Base-by-base conservation (phyloP, 1,140 invertebrate species). In the Tetramorium alpestre region DNA sequence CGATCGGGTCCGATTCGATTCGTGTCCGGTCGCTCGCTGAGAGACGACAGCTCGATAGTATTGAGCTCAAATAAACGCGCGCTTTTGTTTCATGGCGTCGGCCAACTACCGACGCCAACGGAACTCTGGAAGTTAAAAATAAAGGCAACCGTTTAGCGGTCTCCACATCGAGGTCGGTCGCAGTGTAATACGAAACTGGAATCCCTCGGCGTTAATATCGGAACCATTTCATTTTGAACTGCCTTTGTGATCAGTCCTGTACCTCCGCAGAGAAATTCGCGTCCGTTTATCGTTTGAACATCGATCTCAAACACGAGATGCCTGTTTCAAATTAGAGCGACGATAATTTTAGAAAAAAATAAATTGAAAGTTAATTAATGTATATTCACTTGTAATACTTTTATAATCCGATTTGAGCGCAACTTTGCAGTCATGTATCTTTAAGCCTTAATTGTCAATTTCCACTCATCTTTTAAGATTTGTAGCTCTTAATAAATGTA, bases 71-170 rank as follows among this genome's bases (percentile, higher is more conserved):
- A 89, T 89, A 89, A 90, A 58, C 88, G 67, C 67, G 75, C 41
- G 28, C 84, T 78, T 89, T 90, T 87, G 85, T 90, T 25, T 41
- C 65, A 11, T 25, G 47, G 47, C 49, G n/a, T 47, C 38, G 22
- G 56, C 16, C 51, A 54, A 69, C 41, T 49, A 13, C 41, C 58
- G 64, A n/a, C 58, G 69, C 56, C 22, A 22, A 25, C 51, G 41
- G 22, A 58, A 72, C 85, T 76, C 67, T 73, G 77, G 76, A 87
- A 85, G 89, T 89, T 90, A 90, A 89, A 90, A 90, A 90, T 90
- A 90, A 90, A 90, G 25, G 28, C 33, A 28, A 89, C 51, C 89
- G 73, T 90, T 89, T 87, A 89, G 47, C 56, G 54, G 86, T 78
- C 73, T 72, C 38, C 64, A 51, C n/a, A 90, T 87, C 73, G 88